Evolutionary conservation across 2,888 invertebrate genomes (phyloP), one percentile per base, ranked within the genome.

Genomic region (Luperina nickerlii): DNA sequence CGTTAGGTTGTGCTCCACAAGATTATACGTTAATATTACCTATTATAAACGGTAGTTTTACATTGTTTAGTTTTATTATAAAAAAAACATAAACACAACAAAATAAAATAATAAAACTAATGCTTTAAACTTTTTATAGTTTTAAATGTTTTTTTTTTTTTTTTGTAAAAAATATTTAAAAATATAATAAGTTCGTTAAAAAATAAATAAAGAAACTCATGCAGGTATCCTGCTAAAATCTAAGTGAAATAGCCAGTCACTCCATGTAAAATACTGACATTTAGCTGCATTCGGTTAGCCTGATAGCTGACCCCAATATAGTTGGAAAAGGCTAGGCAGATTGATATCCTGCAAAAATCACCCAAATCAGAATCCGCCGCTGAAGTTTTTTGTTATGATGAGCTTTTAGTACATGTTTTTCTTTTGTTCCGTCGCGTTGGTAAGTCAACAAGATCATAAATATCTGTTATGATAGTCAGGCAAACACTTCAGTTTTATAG

Each of bases 401-500:
- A 54, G 6, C 15, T 84, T 38, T n/a, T 5, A 32, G 68, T 5
- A 8, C 60, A 72, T 86, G 51, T 87, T 84, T 66, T 83, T 42
- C 38, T 87, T 87, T 87, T 73, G 72, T 83, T 62, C 60, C 57
- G 32, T 65, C 68, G 57, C 57, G 32, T 65, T 74, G 57, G 57
- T 67, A 72, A 79, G 87, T 84, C 85, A 76, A 88, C 79, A 80
- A 73, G 77, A 18, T 60, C 60, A 79, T 87, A 78, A 89, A 87
- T 87, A 79, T 89, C 45, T 70, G 75, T 87, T 84, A 82, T 77
- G 57, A 60, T 60, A 70, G 74, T 75, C 62, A 70, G 48, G 65
- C 54, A 85, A 85, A 74, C 84, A 87, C 70, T 87, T 66, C 65
- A 87, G 57, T 84, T 84, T 84, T 84, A 84, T 84, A 51, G 57